These are phyloP conservation scores for Mobula hypostoma DNA, from an alignment of 2,113 vertebrate genomes.

Conservation along the genomic window DNA sequence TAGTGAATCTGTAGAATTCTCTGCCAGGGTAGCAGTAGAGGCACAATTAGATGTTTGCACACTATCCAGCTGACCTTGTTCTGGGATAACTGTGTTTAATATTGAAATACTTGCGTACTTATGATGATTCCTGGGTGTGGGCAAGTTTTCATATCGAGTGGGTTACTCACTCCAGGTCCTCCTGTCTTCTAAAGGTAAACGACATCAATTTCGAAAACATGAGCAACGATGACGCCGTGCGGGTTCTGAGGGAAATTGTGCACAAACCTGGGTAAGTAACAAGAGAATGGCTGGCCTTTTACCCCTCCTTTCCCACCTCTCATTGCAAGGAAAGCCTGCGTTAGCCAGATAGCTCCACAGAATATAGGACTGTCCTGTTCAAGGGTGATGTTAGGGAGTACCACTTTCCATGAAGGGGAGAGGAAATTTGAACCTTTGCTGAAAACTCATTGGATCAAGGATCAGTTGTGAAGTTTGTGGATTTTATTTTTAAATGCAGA, in stretches of 20 bases:
- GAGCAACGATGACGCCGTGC: constrained; percentile 81
- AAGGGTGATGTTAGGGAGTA: background rate
- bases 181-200: constrained; percentile 60
- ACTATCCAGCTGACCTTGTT: background rate
- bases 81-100: background rate
- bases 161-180: background rate
- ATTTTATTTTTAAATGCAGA: too few species aligned
- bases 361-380: background rate
- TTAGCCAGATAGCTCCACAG: too few species aligned
- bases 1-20: too few species aligned
- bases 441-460: too few species aligned
- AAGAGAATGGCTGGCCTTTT: too few species aligned
- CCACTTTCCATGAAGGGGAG: background rate
- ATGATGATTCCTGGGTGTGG: too few species aligned
- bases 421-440: background rate
- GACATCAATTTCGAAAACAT: constrained; percentile 89
- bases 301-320: too few species aligned
- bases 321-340: too few species aligned
- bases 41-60: too few species aligned
- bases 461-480: too few species aligned
- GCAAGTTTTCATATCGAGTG: too few species aligned
- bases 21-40: too few species aligned
- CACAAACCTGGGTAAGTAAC: constrained; percentile 74
- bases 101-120: background rate
- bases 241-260: constrained; percentile 79